Evolutionary conservation across 2,888 invertebrate genomes (phyloP).

Genomic region (Tanypteryx hageni): DNA sequence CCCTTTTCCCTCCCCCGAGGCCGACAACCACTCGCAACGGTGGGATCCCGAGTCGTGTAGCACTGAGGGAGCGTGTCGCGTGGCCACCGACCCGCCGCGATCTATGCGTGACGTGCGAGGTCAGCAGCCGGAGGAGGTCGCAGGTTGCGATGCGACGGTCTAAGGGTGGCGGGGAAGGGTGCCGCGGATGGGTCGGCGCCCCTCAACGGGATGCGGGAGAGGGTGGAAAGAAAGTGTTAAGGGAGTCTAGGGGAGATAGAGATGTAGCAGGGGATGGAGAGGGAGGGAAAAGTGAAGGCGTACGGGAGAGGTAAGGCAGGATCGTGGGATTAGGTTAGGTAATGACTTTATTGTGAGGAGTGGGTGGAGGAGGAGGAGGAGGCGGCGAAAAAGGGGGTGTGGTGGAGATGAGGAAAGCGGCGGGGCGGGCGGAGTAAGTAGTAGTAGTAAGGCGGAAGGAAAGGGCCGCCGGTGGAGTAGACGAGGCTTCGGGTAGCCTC

Average conservation of each 20-base stretch:
- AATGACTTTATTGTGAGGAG: slow-evolving; percentile 3
- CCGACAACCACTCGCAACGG: background rate
- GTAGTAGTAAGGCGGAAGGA: no score
- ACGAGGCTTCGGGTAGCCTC: no score
- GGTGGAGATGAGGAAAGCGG: no score
- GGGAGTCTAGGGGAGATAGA: no score
- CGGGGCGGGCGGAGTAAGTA: no score
- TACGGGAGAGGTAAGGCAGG: background rate
- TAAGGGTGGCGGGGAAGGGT: background rate
- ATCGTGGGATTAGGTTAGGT: background rate
- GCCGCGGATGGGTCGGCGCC: background rate
- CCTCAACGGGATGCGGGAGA: no score
- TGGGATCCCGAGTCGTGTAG: background rate
- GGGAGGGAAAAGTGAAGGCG: background rate
- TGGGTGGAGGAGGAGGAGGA: background rate
- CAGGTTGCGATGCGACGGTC: no score
- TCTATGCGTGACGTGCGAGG: background rate
- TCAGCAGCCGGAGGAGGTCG: background rate
- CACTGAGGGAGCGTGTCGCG: background rate
- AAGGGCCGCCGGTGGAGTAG: no score
- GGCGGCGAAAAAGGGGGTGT: background rate
- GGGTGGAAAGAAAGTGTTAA: no score
- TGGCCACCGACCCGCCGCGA: background rate
- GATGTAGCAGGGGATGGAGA: background rate
- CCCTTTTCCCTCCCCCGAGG: background rate